A percentile compares a stretch with the other conserved stretches of the same genome.
phyloP scores from a whole-genome alignment of 2,797 vertebrate species.

The Cyprinodon diabolis region DNA sequence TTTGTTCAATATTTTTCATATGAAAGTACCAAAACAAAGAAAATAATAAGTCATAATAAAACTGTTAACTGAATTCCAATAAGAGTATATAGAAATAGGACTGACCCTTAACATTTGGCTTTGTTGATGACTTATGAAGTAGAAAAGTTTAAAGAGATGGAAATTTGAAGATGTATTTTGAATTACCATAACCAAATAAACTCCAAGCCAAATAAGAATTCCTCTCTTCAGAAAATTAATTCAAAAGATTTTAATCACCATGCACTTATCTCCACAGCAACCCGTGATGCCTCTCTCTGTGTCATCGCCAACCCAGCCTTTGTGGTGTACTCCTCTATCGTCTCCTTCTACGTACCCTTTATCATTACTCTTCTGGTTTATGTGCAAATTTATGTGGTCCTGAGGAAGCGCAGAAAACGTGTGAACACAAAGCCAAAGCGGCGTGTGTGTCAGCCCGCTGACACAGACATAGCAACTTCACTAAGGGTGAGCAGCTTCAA shows the following conservation, averaged over 20 bases:
- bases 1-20: too few relatives aligned
- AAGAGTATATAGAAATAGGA: too few relatives aligned
- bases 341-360: conserved; percentile 99
- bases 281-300: conserved; percentile 87
- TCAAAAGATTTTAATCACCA: conserved; percentile 12
- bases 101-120: too few relatives aligned
- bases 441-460: conserved; percentile 77
- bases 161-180: conserved; percentile 17
- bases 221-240: neutral
- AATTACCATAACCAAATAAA: conserved; percentile 10
- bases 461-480: conserved; percentile 73
- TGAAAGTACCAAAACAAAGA: too few relatives aligned
- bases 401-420: conserved; percentile 92
- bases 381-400: conserved; percentile 97
- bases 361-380: conserved; percentile 98
- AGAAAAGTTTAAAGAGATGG: neutral
- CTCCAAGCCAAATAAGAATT: neutral
- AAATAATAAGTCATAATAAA: too few relatives aligned
- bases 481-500: conserved; percentile 85
- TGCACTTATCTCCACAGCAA: conserved; percentile 82
- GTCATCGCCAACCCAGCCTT: conserved; percentile 97
- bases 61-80: too few relatives aligned
- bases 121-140: conserved; percentile 16
- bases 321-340: conserved; percentile 97
- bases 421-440: conserved; percentile 96